These are phyloP conservation scores for Araneus ventricosus DNA, from an alignment of 1,140 invertebrate genomes.

Conservation along the genomic window DNA sequence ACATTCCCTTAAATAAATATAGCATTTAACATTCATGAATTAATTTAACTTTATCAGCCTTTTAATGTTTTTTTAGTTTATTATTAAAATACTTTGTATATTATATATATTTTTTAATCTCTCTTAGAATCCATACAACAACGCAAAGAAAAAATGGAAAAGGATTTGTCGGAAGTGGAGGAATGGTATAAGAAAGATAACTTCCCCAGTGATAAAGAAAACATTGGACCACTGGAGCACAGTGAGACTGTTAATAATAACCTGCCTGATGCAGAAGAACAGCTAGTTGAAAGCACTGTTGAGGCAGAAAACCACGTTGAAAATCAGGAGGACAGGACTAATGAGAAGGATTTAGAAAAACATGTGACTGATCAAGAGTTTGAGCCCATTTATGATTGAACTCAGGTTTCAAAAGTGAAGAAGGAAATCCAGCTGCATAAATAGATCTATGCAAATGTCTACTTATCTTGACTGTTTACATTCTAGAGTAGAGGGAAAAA, in stretches of 20 bases:
- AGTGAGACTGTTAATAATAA: background rate
- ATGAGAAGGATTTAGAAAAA: conserved; percentile 76
- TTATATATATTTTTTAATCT: no score
- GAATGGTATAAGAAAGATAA: conserved; percentile 78
- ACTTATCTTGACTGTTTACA: background rate
- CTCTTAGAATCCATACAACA: conserved; percentile 80
- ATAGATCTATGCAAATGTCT: background rate
- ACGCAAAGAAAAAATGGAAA: conserved; percentile 81
- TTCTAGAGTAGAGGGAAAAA: no score
- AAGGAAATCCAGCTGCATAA: background rate
- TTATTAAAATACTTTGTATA: no score
- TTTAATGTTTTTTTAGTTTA: no score
- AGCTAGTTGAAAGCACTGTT: background rate
- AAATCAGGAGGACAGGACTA: conserved; percentile 55
- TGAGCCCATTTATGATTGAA: conserved; percentile 77
- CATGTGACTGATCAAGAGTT: conserved; percentile 76
- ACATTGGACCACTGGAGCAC: conserved; percentile 50
- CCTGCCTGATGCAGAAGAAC: background rate
- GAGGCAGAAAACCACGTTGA: background rate
- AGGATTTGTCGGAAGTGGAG: conserved; percentile 80
- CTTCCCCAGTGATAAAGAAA: conserved; percentile 76
- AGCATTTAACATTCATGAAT: no score
- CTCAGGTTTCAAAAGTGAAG: background rate
- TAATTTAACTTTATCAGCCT: no score
- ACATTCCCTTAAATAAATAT: no score